Evolutionary conservation across 2,888 invertebrate genomes (phyloP), one percentile per base, ranked within the genome.

Genomic region (Clunio marinus): DNA sequence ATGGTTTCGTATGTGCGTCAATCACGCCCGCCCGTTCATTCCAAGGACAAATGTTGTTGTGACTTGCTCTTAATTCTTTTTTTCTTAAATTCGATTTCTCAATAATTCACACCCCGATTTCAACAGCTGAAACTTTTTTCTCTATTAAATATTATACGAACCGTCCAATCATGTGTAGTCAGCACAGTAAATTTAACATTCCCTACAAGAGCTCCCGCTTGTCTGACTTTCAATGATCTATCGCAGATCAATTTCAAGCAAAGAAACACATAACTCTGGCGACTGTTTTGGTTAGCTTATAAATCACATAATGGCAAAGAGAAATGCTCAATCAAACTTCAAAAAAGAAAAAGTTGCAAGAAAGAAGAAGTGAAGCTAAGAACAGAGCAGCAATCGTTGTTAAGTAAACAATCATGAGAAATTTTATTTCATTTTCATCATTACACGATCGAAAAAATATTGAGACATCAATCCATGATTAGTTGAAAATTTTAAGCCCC

Each of bases 91-190:
- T 51, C 7, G 28, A 51, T 65, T 65, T 28, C 46, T 46, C 51
- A 65, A 65, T 65, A 65, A 65, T 65, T 65, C 65, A 65, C 65
- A 65, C 65, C 51, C 57, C 24, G 27, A n/a, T 57, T 51, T 57
- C 32, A 4, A 32, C 10, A 7, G 32, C 32, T 57, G 27, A 27
- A n/a, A 27, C 57, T 57, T 57, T 57, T 27, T 57, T 45, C n/a
- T n/a, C n/a, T n/a, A n/a, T n/a, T n/a, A n/a, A n/a, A n/a, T n/a
- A n/a, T n/a, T n/a, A n/a, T n/a, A n/a, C n/a, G n/a, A n/a, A n/a
- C 5, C 32, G 4, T 4, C 32, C 32, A 32, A 32, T 32, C 4
- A 32, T 4, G 32, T 10, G 32, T 32, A 7, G 32, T 32, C 10
- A 4, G 32, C 10, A 4, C 2, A 22, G 17, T 22, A 20, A n/a